Base-by-base conservation (phyloP, 2,888 invertebrate species). In the Caenorhabditis doughertyi region DNA sequence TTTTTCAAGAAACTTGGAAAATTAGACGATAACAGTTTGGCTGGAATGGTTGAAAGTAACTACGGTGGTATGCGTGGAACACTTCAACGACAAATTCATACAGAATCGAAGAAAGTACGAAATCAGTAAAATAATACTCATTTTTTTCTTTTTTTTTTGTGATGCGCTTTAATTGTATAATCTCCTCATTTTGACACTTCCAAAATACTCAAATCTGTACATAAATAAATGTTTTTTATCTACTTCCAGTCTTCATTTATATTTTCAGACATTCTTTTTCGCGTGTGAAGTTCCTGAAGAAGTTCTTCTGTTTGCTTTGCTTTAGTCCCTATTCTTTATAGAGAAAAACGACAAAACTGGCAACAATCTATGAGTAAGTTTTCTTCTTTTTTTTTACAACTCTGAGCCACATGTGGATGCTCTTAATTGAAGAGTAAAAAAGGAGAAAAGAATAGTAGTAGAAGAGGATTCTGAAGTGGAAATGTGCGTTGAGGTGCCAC, bases 11-110 rank as follows among this genome's bases (percentile, higher is more conserved):
- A 65, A 67, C 44, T 81, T 13, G 81, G 76, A 44, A 56, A 76
- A 29, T 27, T 71, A 0, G 81, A 81, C 56, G 81, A 81, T 35
- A 60, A 71, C 27, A 72, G 60, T 67, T 39, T 81, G 0, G 62
- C 65, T 7, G 51, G 27, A 27, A 64, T 81, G 71, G 72, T 81
- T 9, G 58, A 76, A 47, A 76, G 39, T 18, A 76, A 81, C 49
- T 81, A 81, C 55, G 81, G 81, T 21, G 76, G 76, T 51, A 76
- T 81, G 76, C 62, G 71, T 56, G 81, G 81, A 32, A 71, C 58
- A 18, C 39, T 81, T 9, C 76, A 76, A 27, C 68, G 72, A 42
- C 81, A 81, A 18, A 76, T 81, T 58, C 81, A 81, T 42, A 72
- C 72, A 0, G 81, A 81, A 65, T 72, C 65, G 8, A 62, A 44